Percentiles rank a stretch among this genome's conserved stretches.
These are phyloP conservation scores for Ischnura elegans DNA, from an alignment of 2,888 invertebrate genomes.

Conservation along the genomic window DNA sequence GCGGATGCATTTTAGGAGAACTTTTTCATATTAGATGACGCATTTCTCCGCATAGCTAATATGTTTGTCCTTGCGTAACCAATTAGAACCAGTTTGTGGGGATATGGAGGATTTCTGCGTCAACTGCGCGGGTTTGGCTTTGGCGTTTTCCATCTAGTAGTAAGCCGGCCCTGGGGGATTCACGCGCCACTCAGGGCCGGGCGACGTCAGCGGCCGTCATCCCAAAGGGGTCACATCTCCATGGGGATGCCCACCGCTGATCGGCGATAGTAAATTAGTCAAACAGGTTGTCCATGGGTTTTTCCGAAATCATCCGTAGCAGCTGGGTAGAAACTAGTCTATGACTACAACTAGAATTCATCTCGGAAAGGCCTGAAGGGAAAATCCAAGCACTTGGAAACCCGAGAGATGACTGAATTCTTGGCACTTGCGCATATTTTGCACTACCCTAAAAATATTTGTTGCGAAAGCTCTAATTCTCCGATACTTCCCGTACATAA, in stretches of 20 bases:
- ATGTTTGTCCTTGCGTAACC: too few relatives aligned
- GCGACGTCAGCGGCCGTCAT: neutral
- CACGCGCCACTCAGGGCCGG: neutral
- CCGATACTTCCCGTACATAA: too few relatives aligned
- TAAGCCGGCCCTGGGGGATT: neutral
- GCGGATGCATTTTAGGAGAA: too few relatives aligned
- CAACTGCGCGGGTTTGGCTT: too few relatives aligned
- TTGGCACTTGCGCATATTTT: neutral
- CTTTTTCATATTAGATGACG: too few relatives aligned
- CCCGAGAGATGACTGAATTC: neutral
- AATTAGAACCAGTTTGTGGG: too few relatives aligned
- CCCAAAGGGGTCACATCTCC: neutral
- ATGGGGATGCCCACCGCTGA: neutral
- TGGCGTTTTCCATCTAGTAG: too few relatives aligned
- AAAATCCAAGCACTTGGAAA: neutral
- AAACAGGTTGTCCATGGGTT: conserved; percentile 10
- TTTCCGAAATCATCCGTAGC: neutral
- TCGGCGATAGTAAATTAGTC: neutral
- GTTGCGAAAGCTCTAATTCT: too few relatives aligned
- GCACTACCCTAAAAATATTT: neutral
- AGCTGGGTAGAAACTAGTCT: neutral
- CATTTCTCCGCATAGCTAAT: too few relatives aligned
- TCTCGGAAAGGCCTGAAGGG: too few relatives aligned
- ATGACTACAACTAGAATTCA: neutral
- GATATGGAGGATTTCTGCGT: too few relatives aligned